Base-by-base conservation (phyloP, 2,797 vertebrate species). In the Argya squamiceps region DNA sequence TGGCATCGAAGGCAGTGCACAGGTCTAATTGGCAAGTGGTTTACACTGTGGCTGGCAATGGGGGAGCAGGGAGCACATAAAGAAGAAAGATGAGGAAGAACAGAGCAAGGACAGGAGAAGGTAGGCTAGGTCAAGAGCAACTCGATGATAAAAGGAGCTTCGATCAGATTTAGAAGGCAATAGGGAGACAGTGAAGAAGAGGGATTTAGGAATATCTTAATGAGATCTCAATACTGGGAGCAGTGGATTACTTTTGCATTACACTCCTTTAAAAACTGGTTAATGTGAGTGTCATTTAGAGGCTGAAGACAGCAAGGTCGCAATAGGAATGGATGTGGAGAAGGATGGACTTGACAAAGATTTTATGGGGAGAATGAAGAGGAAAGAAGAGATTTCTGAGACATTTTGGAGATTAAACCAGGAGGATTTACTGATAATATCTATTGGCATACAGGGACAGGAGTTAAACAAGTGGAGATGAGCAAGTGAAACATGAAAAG, bases 121-220 rank as follows among this genome's bases (percentile, higher is more conserved):
- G 89, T 84, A 95, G 92, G 91, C 85, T 84, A 96, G 95, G 88
- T 95, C 91, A 96, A 78, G 92, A 96, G 85, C 89, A 94, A 93
- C 93, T 96, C 30, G n/a, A 64, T 93, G 96, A 97, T 96, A 97
- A 94, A 92, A 90, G 89, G 79, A 97, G 88, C 84, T 97, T 96
- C 50, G 88, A 97, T 97, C 97, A 97, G 95, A 97, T 97, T 97
- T 94, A 90, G 82, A 93, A 92, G 81, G 97, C 91, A 97, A 94
- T 22, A 83, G 86, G 83, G 85, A 97, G 95, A 87, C 79, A 91
- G 93, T 92, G 84, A 93, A 96, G 95, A 97, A 93, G 96, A 92
- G 58, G 91, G 97, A 97, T 97, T 97, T 97, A 96, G 93, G 93
- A 97, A 96, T 97, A 97, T 97, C 97, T 97, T 96, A 97, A 97